phyloP scores from a whole-genome alignment of 2,888 invertebrate species.

The Pristionchus exspectatus region DNA sequence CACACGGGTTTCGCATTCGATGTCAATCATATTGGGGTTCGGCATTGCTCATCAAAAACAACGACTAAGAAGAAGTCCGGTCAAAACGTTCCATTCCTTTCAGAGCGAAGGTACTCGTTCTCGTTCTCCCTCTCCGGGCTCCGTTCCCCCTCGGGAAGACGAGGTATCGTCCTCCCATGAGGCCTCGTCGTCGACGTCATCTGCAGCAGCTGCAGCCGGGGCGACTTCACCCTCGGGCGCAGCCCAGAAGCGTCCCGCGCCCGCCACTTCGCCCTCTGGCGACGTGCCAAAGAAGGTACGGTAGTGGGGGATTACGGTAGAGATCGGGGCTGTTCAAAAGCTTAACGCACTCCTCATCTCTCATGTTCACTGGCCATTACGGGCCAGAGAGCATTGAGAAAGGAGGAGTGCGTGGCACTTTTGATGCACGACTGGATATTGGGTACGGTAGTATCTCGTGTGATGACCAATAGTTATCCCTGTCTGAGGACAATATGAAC shows the following conservation, averaged over 20 bases:
- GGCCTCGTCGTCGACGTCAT: neutral
- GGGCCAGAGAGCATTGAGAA: too few species aligned
- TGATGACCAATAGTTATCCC: slow-evolving; percentile 54
- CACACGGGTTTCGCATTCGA: too few species aligned
- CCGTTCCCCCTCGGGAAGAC: slow-evolving; percentile 62
- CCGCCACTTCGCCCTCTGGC: neutral
- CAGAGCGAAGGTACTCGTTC: slow-evolving; percentile 56
- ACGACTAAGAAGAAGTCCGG: too few species aligned
- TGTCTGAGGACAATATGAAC: slow-evolving; percentile 18
- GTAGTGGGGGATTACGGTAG: neutral
- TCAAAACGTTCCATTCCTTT: neutral
- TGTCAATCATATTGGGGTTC: too few species aligned
- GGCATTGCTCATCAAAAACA: too few species aligned
- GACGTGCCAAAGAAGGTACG: slow-evolving; percentile 53
- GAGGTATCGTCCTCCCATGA: slow-evolving; percentile 68
- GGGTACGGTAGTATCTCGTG: neutral
- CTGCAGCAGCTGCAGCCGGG: neutral
- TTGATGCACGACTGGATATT: too few species aligned
- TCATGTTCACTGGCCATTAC: too few species aligned
- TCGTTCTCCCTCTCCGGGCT: slow-evolving; percentile 60
- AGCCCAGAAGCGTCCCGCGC: slow-evolving; percentile 3
- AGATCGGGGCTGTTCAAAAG: too few species aligned
- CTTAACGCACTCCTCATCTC: too few species aligned
- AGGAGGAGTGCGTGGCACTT: too few species aligned
- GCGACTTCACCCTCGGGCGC: slow-evolving; percentile 9